phyloP scores from a whole-genome alignment of 2,797 vertebrate species.

The Coregonus ussuriensis region DNA sequence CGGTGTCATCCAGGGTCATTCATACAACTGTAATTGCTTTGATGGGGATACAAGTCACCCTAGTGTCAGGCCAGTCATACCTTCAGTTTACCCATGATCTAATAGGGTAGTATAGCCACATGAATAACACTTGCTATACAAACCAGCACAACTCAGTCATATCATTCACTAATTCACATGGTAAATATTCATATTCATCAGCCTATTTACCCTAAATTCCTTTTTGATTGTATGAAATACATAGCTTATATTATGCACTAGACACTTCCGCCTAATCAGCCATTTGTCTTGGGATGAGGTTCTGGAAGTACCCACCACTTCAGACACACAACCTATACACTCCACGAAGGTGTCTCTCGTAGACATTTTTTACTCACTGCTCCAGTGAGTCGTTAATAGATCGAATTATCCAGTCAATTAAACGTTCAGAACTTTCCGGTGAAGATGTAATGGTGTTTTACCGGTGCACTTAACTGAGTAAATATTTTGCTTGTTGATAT shows the following conservation, averaged over 20 bases:
- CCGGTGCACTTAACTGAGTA: constrained; percentile 9
- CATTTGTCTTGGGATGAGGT: not conserved
- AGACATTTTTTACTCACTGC: constrained; percentile 18
- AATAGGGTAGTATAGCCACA: not conserved
- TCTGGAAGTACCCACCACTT: constrained; percentile 10
- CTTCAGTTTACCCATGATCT: not conserved
- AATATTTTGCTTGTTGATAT: not conserved
- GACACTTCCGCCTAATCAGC: not conserved
- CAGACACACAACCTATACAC: not conserved
- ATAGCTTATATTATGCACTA: too few species aligned
- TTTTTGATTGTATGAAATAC: not conserved
- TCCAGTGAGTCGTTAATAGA: constrained; percentile 41
- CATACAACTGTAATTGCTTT: too few species aligned
- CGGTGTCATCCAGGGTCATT: not conserved
- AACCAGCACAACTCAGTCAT: not conserved
- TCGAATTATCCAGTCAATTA: constrained; percentile 55
- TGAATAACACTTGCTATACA: not conserved
- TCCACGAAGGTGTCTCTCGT: not conserved
- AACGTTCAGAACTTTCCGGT: constrained; percentile 38
- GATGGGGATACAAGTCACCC: too few species aligned
- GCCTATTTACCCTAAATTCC: not conserved
- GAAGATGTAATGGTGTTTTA: constrained; percentile 31
- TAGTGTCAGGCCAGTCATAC: too few species aligned
- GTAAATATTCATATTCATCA: not conserved
- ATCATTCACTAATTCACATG: not conserved